A percentile compares a stretch with the other conserved stretches of the same genome.
These are phyloP conservation scores for Spisula solida DNA, from an alignment of 2,888 invertebrate species.

Conservation along the genomic window DNA sequence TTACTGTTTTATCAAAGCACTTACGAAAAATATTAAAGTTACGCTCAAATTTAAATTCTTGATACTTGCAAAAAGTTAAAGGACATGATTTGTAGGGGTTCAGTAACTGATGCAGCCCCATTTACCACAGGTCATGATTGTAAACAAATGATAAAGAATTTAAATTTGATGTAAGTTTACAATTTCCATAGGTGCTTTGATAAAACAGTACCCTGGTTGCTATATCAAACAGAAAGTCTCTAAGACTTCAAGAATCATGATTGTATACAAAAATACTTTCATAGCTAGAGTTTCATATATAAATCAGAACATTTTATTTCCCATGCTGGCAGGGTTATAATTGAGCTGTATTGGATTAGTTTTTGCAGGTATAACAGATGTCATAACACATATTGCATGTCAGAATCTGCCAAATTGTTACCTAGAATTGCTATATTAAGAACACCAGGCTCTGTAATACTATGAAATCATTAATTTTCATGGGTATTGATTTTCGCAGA, in stretches of 20 bases:
- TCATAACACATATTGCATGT: neutral
- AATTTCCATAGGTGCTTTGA: too few species aligned
- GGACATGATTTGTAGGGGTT: too few species aligned
- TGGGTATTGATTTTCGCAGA: too few species aligned
- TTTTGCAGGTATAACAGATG: conserved; percentile 9
- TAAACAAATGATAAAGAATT: too few species aligned
- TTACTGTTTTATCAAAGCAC: too few species aligned
- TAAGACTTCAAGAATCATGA: neutral
- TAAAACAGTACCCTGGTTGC: too few species aligned
- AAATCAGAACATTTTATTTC: conserved; percentile 10
- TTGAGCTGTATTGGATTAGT: neutral
- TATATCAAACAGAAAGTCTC: neutral
- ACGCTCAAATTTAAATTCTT: too few species aligned
- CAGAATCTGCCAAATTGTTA: neutral
- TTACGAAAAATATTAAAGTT: too few species aligned
- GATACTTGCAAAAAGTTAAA: too few species aligned
- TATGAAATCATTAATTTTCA: neutral
- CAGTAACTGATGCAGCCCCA: too few species aligned
- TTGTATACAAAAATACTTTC: neutral
- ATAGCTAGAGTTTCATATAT: neutral
- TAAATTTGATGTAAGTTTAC: too few species aligned
- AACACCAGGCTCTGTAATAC: neutral
- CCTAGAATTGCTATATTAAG: neutral
- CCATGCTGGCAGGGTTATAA: neutral
- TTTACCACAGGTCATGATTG: too few species aligned